Conservation (phyloP, 1,140 invertebrate species). For the Acyrthosiphon pisum region DNA sequence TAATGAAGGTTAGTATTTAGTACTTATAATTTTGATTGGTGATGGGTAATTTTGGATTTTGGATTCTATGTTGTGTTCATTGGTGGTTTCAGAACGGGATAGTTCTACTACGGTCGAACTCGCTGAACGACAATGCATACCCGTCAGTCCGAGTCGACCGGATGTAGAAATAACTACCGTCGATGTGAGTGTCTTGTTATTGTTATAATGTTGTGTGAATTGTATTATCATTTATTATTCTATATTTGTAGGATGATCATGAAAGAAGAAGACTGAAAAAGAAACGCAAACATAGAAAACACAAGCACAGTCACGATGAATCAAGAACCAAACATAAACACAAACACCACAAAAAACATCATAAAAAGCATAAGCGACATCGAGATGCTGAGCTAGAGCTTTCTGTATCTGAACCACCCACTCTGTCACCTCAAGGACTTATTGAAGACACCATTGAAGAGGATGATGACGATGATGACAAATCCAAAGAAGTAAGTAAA, state of each 20-base stretch:
- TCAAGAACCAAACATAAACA: slow-evolving; percentile 46
- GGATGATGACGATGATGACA: slow-evolving; percentile 14
- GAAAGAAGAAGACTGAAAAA: slow-evolving; percentile 53
- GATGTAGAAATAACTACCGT: slow-evolving; percentile 44
- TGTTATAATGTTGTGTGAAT: background rate
- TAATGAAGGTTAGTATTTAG: slow-evolving; percentile 30
- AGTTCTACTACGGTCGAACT: slow-evolving; percentile 57
- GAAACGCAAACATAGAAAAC: slow-evolving; percentile 52
- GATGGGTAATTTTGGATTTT: slow-evolving; percentile 1
- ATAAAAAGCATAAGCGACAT: slow-evolving; percentile 41
- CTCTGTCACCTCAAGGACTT: slow-evolving; percentile 18
- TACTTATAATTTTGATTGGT: background rate
- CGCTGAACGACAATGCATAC: slow-evolving; percentile 38
- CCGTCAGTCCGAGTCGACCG: slow-evolving; percentile 54
- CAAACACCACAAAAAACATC: slow-evolving; percentile 54
- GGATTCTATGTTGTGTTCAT: slow-evolving; percentile 42
- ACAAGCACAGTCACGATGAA: slow-evolving; percentile 45
- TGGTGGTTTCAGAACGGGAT: slow-evolving; percentile 54
- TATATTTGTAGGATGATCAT: background rate
- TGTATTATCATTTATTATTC: background rate
- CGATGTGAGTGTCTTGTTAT: slow-evolving; percentile 46
- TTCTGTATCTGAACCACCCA: slow-evolving; percentile 15
- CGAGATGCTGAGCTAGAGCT: background rate
- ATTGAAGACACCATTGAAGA: background rate
- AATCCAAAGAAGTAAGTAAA: slow-evolving; percentile 30